phyloP scores from a whole-genome alignment of 2,888 invertebrate genomes.

The Leucoma salicis region DNA sequence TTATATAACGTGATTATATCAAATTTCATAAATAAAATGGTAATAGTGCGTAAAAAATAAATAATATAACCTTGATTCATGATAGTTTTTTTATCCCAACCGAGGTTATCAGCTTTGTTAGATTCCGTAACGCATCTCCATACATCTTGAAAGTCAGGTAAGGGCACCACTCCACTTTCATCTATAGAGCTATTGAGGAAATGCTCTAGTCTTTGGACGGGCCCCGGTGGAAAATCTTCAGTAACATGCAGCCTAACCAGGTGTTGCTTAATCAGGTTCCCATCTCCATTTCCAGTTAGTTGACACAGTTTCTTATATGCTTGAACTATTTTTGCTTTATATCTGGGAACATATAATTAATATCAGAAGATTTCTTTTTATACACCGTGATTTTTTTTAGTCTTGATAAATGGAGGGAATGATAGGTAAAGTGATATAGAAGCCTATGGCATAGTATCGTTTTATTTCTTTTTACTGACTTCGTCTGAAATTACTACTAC shows the following conservation, averaged over 20 bases:
- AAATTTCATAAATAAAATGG: no score
- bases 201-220: constrained; percentile 51
- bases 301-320: constrained; percentile 51
- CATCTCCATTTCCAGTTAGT: constrained; percentile 34
- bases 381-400: not conserved
- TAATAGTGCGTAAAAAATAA: not conserved
- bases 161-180: constrained; percentile 45
- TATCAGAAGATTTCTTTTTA: not conserved
- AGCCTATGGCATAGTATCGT: no score
- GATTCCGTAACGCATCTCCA: constrained; percentile 49
- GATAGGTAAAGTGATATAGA: no score
- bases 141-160: constrained; percentile 79
- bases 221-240: constrained; percentile 48
- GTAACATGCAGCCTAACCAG: constrained; percentile 44
- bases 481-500: no score
- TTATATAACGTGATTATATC: no score
- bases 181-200: constrained; percentile 53
- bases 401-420: no score
- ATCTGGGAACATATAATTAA: constrained; percentile 39
- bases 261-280: constrained; percentile 38
- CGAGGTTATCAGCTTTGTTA: constrained; percentile 39
- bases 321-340: constrained; percentile 43
- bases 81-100: constrained; percentile 41
- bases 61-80: constrained; percentile 48
- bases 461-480: no score